phyloP scores from a whole-genome alignment of 2,113 vertebrate genomes.

The Axis porcinus region DNA sequence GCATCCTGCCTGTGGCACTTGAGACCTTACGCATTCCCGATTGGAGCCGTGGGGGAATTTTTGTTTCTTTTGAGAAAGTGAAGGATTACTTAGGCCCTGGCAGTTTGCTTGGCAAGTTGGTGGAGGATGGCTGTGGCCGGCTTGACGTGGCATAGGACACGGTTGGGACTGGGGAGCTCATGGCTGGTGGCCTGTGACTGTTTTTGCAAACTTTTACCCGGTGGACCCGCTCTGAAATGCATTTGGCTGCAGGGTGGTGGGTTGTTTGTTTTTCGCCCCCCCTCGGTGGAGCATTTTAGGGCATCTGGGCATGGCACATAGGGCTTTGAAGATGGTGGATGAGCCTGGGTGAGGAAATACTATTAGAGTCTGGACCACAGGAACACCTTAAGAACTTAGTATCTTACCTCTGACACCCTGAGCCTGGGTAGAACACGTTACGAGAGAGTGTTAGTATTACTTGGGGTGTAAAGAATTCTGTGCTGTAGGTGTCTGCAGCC shows the following conservation, averaged over 20 bases:
- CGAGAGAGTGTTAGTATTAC: not conserved
- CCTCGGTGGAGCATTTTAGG: not conserved
- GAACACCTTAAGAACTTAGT: not conserved
- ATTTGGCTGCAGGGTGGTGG: not conserved
- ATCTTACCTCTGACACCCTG: rapidly evolving
- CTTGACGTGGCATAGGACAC: not conserved
- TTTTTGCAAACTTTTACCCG: rapidly evolving
- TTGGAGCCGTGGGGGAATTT: not conserved
- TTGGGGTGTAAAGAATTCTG: rapidly evolving
- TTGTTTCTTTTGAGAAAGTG: not conserved
- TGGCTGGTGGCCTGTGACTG: not conserved
- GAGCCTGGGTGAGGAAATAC: not conserved
- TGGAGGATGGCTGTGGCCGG: too few species aligned
- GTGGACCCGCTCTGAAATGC: not conserved
- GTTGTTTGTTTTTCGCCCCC: too few species aligned
- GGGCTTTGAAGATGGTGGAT: not conserved
- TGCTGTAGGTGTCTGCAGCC: not conserved
- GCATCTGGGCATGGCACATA: not conserved
- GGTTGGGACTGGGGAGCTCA: not conserved
- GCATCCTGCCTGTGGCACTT: not conserved
- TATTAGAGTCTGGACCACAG: not conserved
- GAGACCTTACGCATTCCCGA: rapidly evolving
- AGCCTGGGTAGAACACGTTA: rapidly evolving
- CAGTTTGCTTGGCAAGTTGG: not conserved
- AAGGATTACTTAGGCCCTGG: too few species aligned